Evolutionary conservation across 2,113 vertebrate species (phyloP), one percentile per base, ranked within the genome.

Genomic region (Synchiropus splendidus): DNA sequence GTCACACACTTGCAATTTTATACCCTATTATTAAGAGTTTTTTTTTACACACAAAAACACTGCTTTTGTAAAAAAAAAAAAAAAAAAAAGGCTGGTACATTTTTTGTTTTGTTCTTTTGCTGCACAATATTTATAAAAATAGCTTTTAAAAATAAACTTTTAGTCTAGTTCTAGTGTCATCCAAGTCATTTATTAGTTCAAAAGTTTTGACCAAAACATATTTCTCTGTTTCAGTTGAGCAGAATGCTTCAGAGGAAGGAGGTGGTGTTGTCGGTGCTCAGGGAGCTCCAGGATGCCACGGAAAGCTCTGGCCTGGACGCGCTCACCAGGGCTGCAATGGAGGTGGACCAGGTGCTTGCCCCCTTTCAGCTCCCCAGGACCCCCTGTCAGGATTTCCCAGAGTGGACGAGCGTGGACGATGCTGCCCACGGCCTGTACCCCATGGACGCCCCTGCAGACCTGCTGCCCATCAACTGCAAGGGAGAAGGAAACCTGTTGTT

Each of bases 401-500:
- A 86, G 30, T 88, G 88, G 78, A 74, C 86, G 21, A 86, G 89
- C 12, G 83, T 97, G 36, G 92, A 98, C 11, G 67, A 83, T 0
- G 59, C 80, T 2, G 92, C 94, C 16, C 84, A 77, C 18, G 79
- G 86, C 48, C 83, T 98, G 32, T 98, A 93, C 59, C 94, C 94
- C 0, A 75, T 83, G 2, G 94, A 97, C 35, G 92, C 92, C 0
- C 92, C 94, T 0, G 43, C 12, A 12, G 89, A 82, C 38, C 89
- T 97, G 75, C 65, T 95, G 49, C 94, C 94, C 4, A 65, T 98
- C 0, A 78, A 81, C 56, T 97, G 94, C 70, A 78, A 79, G 42
- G 92, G 94, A 2, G 87, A 89, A 49, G 92, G 92, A 12, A 94
- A 95, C 72, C 76, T 81, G 11, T 81, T 98, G 58, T 98, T 98